Conservation (phyloP, 2,113 vertebrate genomes). For the Microtus ochrogaster region DNA sequence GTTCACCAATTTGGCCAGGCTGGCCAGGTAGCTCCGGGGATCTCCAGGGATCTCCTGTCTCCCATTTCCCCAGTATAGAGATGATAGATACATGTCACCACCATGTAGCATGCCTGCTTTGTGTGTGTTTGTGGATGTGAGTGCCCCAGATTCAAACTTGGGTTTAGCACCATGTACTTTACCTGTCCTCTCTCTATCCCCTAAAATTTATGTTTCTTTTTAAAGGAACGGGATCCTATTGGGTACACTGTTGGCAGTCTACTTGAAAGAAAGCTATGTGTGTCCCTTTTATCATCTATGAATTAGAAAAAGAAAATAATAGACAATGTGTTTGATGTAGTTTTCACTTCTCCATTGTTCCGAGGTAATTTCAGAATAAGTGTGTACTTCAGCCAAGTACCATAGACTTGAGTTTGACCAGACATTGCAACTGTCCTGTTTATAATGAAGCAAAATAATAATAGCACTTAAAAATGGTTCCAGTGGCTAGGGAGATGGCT, state of each 20-base stretch:
- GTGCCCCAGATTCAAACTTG: background rate
- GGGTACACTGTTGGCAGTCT: background rate
- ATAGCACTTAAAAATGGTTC: background rate
- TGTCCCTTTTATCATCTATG: background rate
- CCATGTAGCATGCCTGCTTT: background rate
- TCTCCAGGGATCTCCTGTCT: background rate
- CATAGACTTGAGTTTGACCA: background rate
- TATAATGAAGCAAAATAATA: conserved; percentile 23
- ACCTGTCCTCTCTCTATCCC: too few species aligned
- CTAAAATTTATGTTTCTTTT: conserved; percentile 19
- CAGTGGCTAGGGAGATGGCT: background rate
- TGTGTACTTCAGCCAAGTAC: background rate
- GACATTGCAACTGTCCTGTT: background rate
- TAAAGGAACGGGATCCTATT: background rate
- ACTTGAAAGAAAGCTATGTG: background rate
- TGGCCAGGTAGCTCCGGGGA: background rate
- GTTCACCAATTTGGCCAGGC: background rate
- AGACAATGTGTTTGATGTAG: background rate
- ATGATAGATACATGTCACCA: background rate
- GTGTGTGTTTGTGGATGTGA: background rate
- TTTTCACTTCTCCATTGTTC: conserved; percentile 1
- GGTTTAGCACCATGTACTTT: background rate
- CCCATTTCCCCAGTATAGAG: background rate
- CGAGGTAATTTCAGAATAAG: background rate
- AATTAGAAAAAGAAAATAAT: background rate